Conservation (phyloP, 2,113 vertebrate species). For the Mungos mungo region DNA sequence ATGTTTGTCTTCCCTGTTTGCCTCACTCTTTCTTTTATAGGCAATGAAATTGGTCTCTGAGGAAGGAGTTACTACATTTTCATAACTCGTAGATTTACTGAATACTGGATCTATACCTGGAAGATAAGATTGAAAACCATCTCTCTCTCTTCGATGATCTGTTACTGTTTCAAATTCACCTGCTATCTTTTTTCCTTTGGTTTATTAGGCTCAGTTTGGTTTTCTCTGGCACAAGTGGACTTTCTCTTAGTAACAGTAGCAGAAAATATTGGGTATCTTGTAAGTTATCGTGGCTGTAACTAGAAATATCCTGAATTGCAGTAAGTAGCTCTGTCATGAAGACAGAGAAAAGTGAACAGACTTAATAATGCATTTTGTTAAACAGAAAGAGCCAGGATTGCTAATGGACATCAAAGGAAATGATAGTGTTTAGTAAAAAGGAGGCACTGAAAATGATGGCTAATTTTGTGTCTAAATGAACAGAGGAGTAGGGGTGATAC, state of each 20-base stretch:
- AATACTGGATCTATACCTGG: slow-evolving; percentile 83
- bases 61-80: background rate
- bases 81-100: background rate
- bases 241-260: slow-evolving; percentile 90
- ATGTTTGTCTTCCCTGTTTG: slow-evolving; percentile 47
- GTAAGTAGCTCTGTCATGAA: background rate
- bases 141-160: background rate
- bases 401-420: background rate
- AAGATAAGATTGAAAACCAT: slow-evolving; percentile 64
- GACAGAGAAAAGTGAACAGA: background rate
- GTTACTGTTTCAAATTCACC: slow-evolving; percentile 69
- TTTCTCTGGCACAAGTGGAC: slow-evolving; percentile 21
- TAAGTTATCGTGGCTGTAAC: background rate
- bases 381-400: background rate
- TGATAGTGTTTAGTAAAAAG: background rate
- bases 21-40: slow-evolving; percentile 90
- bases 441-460: background rate
- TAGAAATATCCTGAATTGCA: background rate
- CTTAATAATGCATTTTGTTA: background rate
- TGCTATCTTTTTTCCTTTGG: slow-evolving; percentile 88
- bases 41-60: background rate
- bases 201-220: slow-evolving; percentile 63
- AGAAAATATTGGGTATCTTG: slow-evolving; percentile 85
- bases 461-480: background rate
- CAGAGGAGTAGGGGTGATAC: background rate